A percentile compares a stretch with the other conserved stretches of the same genome.
Conservation (phyloP, 2,888 invertebrate species). For the Nemapogon koenigi region DNA sequence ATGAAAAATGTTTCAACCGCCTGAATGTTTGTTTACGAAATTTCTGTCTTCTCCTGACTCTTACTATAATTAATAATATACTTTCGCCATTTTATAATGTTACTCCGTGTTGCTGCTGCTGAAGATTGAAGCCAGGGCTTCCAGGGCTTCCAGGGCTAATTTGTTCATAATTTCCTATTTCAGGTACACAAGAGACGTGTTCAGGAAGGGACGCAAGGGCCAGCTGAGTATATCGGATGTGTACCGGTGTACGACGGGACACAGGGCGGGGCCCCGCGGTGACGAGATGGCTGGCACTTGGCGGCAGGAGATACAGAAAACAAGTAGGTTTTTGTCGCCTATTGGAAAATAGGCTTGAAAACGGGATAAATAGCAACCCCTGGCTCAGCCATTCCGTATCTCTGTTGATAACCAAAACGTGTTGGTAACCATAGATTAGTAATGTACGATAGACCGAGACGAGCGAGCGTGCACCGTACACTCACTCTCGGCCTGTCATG, state of each 20-base stretch:
- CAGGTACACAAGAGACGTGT: constrained; percentile 47
- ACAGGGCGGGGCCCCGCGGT: constrained; percentile 41
- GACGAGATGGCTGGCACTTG: constrained; percentile 37
- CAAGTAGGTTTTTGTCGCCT: constrained; percentile 23
- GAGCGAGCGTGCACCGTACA: too few species aligned
- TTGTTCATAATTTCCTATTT: constrained; percentile 14
- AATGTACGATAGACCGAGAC: too few species aligned
- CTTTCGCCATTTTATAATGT: not conserved
- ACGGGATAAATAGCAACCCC: not conserved
- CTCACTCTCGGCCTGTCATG: too few species aligned
- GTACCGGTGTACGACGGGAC: constrained; percentile 44
- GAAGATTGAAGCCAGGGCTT: constrained; percentile 1
- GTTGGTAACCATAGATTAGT: too few species aligned
- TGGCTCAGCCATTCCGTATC: too few species aligned
- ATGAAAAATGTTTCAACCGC: not conserved
- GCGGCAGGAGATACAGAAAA: constrained; percentile 32
- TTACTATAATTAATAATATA: too few species aligned
- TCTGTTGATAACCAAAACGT: too few species aligned
- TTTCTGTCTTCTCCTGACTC: too few species aligned
- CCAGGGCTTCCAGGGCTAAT: constrained; percentile 5
- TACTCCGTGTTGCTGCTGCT: not conserved
- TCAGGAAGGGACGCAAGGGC: constrained; percentile 46
- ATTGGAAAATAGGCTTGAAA: not conserved
- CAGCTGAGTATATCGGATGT: constrained; percentile 54
- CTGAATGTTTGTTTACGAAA: too few species aligned